Base-by-base conservation (phyloP, 2,888 invertebrate species). In the Eupithecia abbreviata region DNA sequence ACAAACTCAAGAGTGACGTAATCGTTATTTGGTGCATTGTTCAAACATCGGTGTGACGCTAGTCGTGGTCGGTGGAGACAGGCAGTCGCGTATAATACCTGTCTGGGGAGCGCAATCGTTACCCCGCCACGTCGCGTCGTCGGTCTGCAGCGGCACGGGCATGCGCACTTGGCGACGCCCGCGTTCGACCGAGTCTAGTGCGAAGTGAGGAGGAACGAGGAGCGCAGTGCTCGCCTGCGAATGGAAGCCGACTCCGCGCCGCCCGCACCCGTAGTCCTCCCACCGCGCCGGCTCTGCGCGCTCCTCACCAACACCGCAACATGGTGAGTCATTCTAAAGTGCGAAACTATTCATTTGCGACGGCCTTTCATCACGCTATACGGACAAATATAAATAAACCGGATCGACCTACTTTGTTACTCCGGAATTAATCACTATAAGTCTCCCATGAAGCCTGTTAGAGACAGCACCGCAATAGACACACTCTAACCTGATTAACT, bases 251-350 rank as follows among this genome's bases (percentile, higher is more conserved):
- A 86, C 86, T 86, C 90, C 90, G 88, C 91, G 86, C 91, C 91
- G 87, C 92, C 90, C 92, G 87, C 91, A 85, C 91, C 93, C 92
- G 89, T 93, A 93, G 93, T 93, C 89, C 93, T 89, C 91, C 90
- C 91, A 89, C 90, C 93, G 93, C 93, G 93, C 91, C 91, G 92
- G 91, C 89, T 90, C 90, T 87, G 91, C 88, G 91, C 93, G 92
- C 94, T 91, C 88, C 89, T 88, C 92, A 88, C 90, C 88, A 88
- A 91, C 58, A 89, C 93, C 92, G 92, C 93, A 94, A 88, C 92
- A 95, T 95, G 95, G 95, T 95, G 95, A 95, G 95, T 95, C 94
- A 94, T 89, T 89, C 83, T 89, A 87, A 87, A 90, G 90, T 92
- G 92, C 92, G 89, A 93, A 93, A 90, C 92, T 91, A 92, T 91